Percentiles rank a stretch among this genome's conserved stretches.
Evolutionary conservation across 2,797 vertebrate genomes (phyloP).

Genomic region (Phrynocephalus guinanensis): DNA sequence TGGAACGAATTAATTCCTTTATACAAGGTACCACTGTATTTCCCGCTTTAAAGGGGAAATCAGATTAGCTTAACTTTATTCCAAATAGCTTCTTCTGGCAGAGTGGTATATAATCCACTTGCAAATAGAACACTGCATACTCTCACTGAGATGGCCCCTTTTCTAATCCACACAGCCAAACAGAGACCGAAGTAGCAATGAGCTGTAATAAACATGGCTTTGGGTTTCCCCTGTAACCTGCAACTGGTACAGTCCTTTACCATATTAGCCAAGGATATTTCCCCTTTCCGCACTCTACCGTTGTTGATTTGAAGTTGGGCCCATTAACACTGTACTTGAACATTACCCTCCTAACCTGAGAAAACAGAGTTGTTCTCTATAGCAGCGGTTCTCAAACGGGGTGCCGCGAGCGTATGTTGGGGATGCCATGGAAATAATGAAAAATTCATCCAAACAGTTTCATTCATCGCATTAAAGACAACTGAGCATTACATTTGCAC

Average conservation of each 20-base stretch:
- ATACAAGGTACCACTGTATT: no score
- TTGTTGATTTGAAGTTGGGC: not conserved
- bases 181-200: not conserved
- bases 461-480: no score
- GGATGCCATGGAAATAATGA: no score
- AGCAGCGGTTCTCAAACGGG: no score
- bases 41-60: constrained; percentile 3
- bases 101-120: not conserved
- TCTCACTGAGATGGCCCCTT: not conserved
- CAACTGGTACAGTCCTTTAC: not conserved
- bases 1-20: no score
- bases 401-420: no score
- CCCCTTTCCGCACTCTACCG: not conserved
- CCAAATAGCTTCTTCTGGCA: not conserved
- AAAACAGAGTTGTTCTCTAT: not conserved
- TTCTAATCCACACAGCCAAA: not conserved
- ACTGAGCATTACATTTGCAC: no score
- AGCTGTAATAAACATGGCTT: not conserved
- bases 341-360: not conserved
- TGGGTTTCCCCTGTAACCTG: not conserved
- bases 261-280: not conserved
- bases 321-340: not conserved
- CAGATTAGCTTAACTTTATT: constrained; percentile 9
- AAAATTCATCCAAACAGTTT: no score
- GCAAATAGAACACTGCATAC: not conserved